phyloP scores from a whole-genome alignment of 1,140 invertebrate species.

The Apis cerana region DNA sequence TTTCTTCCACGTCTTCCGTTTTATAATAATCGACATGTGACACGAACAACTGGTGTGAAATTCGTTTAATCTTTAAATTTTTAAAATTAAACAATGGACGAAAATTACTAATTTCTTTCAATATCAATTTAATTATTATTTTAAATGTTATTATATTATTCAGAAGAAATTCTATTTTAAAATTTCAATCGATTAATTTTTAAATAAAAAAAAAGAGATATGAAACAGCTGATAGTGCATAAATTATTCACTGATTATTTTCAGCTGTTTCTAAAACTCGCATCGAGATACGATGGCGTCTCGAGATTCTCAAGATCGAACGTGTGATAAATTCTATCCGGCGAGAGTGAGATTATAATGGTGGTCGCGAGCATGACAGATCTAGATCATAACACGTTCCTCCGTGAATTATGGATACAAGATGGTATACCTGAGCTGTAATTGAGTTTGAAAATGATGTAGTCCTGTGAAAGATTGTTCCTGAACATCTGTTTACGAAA shows the following conservation, averaged over 20 bases:
- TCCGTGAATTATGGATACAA: background rate
- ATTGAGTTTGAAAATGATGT: background rate
- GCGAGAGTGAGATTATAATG: background rate
- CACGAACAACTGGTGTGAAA: background rate
- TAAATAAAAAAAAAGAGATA: too few species aligned
- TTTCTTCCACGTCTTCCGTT: background rate
- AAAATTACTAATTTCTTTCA: too few species aligned
- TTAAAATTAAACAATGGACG: background rate
- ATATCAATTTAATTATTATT: too few species aligned
- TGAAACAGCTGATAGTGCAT: too few species aligned
- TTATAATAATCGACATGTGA: background rate
- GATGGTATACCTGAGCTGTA: background rate
- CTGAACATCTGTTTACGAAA: constrained; percentile 4
- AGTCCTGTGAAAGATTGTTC: background rate
- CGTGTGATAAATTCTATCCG: background rate
- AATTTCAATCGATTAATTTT: too few species aligned
- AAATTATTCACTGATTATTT: background rate
- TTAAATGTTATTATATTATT: too few species aligned
- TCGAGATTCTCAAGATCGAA: background rate
- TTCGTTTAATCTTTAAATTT: background rate
- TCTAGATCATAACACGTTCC: background rate
- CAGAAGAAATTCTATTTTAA: too few species aligned
- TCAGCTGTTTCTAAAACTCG: background rate
- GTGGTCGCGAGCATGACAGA: background rate
- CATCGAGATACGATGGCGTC: background rate